A percentile compares a stretch with the other conserved stretches of the same genome.
These are phyloP conservation scores for Penaeus japonicus DNA, from an alignment of 1,140 invertebrate species.

Conservation along the genomic window DNA sequence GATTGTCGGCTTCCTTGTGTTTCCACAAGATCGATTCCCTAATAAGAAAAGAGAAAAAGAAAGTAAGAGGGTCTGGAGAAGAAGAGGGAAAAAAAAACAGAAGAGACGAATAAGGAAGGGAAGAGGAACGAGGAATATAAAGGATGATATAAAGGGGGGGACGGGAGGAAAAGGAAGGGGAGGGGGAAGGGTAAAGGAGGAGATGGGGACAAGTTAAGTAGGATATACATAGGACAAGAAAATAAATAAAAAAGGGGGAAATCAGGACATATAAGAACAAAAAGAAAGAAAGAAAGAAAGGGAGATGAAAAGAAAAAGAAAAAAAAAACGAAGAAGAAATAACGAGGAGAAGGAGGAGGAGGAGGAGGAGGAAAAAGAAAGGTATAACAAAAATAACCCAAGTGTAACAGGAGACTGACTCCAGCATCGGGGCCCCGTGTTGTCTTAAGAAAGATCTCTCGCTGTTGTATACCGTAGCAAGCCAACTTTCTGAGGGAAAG, in stretches of 20 bases:
- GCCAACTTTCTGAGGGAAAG: slow-evolving; percentile 51
- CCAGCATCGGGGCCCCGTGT: slow-evolving; percentile 7
- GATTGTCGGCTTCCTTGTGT: slow-evolving; percentile 20
- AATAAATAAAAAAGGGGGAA: too few relatives aligned
- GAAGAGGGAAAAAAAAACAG: background rate
- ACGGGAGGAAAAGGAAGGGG: background rate
- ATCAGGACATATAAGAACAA: too few relatives aligned
- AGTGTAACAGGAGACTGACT: background rate
- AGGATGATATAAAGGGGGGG: background rate
- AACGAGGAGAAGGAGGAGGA: too few relatives aligned
- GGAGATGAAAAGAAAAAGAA: too few relatives aligned
- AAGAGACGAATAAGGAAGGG: background rate
- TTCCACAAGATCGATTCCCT: slow-evolving; percentile 25
- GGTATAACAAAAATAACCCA: too few relatives aligned
- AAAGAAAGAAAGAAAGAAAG: too few relatives aligned
- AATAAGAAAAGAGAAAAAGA: background rate
- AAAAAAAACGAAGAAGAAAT: too few relatives aligned
- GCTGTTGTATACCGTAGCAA: slow-evolving; percentile 37
- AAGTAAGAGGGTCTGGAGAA: background rate
- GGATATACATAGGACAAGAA: too few relatives aligned
- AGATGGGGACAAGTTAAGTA: background rate
- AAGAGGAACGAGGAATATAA: background rate
- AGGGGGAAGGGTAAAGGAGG: background rate
- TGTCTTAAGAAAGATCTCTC: background rate
- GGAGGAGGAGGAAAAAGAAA: too few relatives aligned